Evolutionary conservation across 2,888 invertebrate species (phyloP), one percentile per base, ranked within the genome.

Genomic region (Trilocha varians): DNA sequence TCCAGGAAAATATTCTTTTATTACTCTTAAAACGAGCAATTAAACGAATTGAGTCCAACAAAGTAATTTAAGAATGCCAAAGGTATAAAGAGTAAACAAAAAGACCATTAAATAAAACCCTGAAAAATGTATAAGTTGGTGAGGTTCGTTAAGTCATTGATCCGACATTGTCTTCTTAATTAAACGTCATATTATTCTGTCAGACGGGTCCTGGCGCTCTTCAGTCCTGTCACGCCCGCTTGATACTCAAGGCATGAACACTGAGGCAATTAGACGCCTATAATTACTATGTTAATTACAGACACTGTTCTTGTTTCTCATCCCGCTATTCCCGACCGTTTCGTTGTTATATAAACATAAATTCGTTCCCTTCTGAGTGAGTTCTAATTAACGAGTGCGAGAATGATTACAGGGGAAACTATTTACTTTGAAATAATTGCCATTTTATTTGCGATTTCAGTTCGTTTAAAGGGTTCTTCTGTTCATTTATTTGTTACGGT

Each of bases 201-300:
- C 64, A 67, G 57, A 55, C 42, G 32, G 14, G 25, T 25, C 25
- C 33, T 37, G 39, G 15, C 55, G 55, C 65, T 62, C 57, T 63
- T 52, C 48, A 70, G 69, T 65, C 67, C 65, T 63, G 70, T 75
- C 77, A 76, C 70, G 71, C 65, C 59, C 70, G 70, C 73, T 78
- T 77, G 76, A 75, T 74, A 78, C 76, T 78, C 73, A 69, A 76
- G 72, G 67, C 80, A 77, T 74, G 78, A 78, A 76, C 76, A 70
- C 70, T 70, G 69, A 72, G 72, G 74, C 79, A 82, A 80, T 82
- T 82, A 82, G 73, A 76, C 73, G 77, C 70, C 79, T 80, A 78
- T 82, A 82, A 83, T 83, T 79, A 78, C 78, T 68, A 78, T 78
- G 82, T 79, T 83, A 82, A 82, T 83, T 82, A 78, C 78, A 77